Evolutionary conservation across 2,113 vertebrate genomes (phyloP).

Genomic region (Todiramphus saurophagus): DNA sequence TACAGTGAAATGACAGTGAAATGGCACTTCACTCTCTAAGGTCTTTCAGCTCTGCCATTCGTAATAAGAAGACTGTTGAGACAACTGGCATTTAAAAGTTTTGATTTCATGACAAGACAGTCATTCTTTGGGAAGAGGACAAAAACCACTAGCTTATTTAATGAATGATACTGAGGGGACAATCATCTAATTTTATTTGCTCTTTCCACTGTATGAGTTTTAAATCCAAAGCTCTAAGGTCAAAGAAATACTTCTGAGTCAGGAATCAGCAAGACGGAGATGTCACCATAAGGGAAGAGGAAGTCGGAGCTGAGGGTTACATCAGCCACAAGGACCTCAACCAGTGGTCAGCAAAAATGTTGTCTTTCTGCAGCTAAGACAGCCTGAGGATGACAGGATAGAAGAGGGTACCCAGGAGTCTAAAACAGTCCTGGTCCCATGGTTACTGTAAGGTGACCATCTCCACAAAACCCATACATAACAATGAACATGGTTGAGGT

Average conservation of each 20-base stretch:
- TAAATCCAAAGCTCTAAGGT: background rate
- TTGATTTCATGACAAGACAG: background rate
- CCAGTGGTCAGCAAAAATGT: background rate
- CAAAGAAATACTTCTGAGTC: background rate
- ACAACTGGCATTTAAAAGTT: background rate
- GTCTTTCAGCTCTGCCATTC: background rate
- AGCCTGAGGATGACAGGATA: background rate
- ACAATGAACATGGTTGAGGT: background rate
- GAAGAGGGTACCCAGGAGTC: fast-evolving
- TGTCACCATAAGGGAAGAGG: background rate
- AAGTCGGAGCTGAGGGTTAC: background rate
- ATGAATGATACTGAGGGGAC: background rate
- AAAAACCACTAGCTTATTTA: background rate
- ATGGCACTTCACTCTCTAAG: background rate
- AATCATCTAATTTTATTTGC: background rate
- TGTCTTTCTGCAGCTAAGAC: background rate
- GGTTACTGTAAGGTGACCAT: background rate
- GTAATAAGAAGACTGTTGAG: background rate
- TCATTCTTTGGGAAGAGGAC: background rate
- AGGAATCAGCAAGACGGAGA: background rate
- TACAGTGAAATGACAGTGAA: background rate
- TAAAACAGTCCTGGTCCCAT: background rate
- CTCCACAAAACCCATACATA: background rate
- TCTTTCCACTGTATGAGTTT: background rate
- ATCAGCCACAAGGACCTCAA: background rate